Evolutionary conservation across 2,113 vertebrate genomes (phyloP).

Genomic region (Hiodon alosoides): DNA sequence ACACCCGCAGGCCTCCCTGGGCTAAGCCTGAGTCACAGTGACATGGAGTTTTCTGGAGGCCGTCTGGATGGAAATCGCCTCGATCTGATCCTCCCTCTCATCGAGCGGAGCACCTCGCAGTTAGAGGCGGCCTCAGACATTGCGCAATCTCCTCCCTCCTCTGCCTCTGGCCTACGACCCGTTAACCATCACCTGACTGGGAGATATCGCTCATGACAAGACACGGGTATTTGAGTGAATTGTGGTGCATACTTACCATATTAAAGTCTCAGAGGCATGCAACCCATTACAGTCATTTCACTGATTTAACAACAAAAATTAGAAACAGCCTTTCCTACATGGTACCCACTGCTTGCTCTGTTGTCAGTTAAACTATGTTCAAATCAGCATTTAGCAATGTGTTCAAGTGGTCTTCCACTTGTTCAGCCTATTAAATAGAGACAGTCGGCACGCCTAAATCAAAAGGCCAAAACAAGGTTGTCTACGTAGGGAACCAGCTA

Average conservation of each 20-base stretch:
- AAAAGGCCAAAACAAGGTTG: no score
- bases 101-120: background rate
- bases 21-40: background rate
- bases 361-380: background rate
- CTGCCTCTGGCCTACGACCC: background rate
- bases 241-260: background rate
- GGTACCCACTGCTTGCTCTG: background rate
- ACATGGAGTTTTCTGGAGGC: background rate
- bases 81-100: background rate
- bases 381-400: background rate
- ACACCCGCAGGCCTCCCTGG: background rate
- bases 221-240: no score
- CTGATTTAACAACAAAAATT: no score
- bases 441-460: no score
- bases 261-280: background rate
- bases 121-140: background rate
- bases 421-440: background rate
- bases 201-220: background rate
- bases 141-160: background rate
- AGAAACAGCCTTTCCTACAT: no score
- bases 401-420: background rate
- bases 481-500: no score
- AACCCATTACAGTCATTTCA: no score
- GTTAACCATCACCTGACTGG: background rate
- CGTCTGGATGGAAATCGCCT: background rate